phyloP scores from a whole-genome alignment of 2,888 invertebrate species.

The Prosapia bicincta region DNA sequence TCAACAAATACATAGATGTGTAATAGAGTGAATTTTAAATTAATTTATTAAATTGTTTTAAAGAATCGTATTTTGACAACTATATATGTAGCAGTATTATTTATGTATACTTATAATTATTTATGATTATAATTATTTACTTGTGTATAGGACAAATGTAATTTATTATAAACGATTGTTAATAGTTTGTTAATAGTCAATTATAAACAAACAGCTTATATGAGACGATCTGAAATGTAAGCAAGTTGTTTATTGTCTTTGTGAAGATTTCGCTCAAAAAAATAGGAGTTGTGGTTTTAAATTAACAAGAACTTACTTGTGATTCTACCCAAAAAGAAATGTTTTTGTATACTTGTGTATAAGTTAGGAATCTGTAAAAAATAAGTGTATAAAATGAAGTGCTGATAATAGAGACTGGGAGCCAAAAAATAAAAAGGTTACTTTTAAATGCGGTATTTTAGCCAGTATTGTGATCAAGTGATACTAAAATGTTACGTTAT shows the following conservation, averaged over 20 bases:
- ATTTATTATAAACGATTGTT: background rate
- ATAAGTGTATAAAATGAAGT: background rate
- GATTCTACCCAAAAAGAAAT: background rate
- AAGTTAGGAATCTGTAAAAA: background rate
- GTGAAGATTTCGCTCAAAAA: background rate
- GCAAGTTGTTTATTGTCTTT: background rate
- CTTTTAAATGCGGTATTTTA: background rate
- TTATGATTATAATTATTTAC: background rate
- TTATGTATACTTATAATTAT: conserved; percentile 1
- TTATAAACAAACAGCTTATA: background rate
- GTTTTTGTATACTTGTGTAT: background rate
- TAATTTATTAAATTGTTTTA: no score
- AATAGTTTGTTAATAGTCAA: background rate
- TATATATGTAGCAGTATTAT: background rate
- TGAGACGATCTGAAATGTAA: background rate
- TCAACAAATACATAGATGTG: no score
- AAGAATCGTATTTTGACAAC: no score
- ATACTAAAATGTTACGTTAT: conserved; percentile 1
- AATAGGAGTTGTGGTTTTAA: background rate
- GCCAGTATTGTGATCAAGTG: background rate
- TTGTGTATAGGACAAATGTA: background rate
- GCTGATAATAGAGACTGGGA: background rate
- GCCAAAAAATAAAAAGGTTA: background rate
- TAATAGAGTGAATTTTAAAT: no score
- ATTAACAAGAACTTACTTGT: background rate